A percentile compares a stretch with the other conserved stretches of the same genome.
Evolutionary conservation across 2,888 invertebrate genomes (phyloP).

Genomic region (Aspidiotus rigidus): DNA sequence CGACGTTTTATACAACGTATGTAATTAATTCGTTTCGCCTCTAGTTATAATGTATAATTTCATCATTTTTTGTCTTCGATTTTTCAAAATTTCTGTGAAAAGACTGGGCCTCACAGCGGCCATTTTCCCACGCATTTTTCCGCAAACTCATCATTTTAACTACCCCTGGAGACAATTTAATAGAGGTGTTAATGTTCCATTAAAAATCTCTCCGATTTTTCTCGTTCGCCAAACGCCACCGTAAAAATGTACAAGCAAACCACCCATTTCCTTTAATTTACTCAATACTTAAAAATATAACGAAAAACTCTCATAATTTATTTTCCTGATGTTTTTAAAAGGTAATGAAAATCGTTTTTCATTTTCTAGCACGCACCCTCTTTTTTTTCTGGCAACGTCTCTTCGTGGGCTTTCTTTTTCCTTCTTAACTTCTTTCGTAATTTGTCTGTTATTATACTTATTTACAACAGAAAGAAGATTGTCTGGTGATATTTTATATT

Average conservation of each 20-base stretch:
- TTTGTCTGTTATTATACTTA: conserved; percentile 23
- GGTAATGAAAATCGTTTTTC: conserved; percentile 33
- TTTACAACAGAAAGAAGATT: conserved; percentile 15
- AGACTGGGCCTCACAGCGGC: no score
- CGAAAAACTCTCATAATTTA: conserved; percentile 33
- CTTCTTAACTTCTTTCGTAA: conserved; percentile 21
- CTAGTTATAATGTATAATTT: no score
- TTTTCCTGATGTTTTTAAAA: conserved; percentile 33
- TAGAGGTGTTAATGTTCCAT: conserved; percentile 33
- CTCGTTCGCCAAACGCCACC: conserved; percentile 14
- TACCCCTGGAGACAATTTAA: conserved; percentile 29
- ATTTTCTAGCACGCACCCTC: conserved; percentile 15
- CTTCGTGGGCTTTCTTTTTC: conserved; percentile 1
- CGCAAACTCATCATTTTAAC: conserved; percentile 11
- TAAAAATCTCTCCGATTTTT: conserved; percentile 32
- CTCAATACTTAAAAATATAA: conserved; percentile 33
- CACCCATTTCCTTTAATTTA: conserved; percentile 31
- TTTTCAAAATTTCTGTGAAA: no score
- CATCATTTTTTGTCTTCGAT: no score
- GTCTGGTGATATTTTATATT: background rate
- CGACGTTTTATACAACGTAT: no score
- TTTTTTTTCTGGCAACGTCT: conserved; percentile 12
- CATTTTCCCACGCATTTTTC: background rate
- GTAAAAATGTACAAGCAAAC: conserved; percentile 16
- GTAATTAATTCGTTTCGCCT: no score